Percentiles rank a stretch among this genome's conserved stretches.
Conservation (phyloP, 2,113 vertebrate genomes). For the Neomonachus schauinslandi region DNA sequence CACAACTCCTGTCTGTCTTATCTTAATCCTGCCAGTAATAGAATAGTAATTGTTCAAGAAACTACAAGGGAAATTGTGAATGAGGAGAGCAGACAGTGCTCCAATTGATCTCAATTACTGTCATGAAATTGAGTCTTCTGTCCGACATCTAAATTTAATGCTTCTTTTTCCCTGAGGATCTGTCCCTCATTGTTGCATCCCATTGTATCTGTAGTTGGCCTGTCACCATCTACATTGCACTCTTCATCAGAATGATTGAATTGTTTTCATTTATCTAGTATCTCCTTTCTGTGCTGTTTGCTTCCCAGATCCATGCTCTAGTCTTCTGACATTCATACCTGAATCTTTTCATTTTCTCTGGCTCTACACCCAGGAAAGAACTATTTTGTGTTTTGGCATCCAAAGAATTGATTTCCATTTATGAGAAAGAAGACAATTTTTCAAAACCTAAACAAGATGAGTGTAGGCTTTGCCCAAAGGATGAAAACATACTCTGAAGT, state of each 20-base stretch:
- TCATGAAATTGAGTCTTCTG: conserved; percentile 83
- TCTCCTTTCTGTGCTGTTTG: conserved; percentile 3
- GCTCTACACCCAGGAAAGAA: conserved; percentile 37
- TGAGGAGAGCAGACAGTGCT: conserved; percentile 71
- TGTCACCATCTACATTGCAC: conserved; percentile 49
- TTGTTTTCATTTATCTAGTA: conserved; percentile 59
- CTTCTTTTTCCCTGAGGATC: conserved; percentile 73
- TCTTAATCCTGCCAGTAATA: conserved; percentile 80
- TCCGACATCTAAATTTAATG: conserved; percentile 83
- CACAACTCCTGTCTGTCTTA: conserved; percentile 73
- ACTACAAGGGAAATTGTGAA: conserved; percentile 73
- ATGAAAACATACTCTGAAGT: conserved; percentile 72
- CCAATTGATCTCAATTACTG: conserved; percentile 85
- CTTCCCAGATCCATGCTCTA: not conserved
- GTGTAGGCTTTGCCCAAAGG: conserved; percentile 72
- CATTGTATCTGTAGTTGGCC: conserved; percentile 59
- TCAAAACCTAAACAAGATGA: conserved; percentile 80
- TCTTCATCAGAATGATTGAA: conserved; percentile 70
- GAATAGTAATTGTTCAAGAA: conserved; percentile 82
- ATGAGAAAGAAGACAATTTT: conserved; percentile 69
- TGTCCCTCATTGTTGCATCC: conserved; percentile 65
- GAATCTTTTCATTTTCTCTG: conserved; percentile 59
- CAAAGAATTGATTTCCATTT: conserved; percentile 72
- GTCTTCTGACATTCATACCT: conserved; percentile 48
- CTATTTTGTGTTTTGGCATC: conserved; percentile 55